Percentiles rank a stretch among this genome's conserved stretches.
Conservation (phyloP, 1,140 invertebrate species). For the Zaprionus capensis region DNA sequence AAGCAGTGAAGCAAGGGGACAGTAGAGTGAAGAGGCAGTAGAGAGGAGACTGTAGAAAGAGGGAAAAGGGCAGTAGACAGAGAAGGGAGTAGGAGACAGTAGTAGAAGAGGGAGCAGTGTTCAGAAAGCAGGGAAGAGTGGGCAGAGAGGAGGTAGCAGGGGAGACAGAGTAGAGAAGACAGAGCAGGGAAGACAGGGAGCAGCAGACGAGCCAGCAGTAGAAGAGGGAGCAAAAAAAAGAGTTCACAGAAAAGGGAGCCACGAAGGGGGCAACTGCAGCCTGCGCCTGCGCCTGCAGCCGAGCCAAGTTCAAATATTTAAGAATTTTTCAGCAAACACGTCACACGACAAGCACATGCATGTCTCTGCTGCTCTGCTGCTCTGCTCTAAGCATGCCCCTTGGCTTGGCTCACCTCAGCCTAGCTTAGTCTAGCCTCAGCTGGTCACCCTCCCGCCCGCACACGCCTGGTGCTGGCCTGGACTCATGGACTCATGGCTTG, state of each 20-base stretch:
- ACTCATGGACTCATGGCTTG: slow-evolving; percentile 64
- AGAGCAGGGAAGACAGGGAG: too few species aligned
- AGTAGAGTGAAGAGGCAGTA: background rate
- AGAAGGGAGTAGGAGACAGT: background rate
- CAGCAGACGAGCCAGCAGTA: too few species aligned
- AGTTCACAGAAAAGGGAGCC: too few species aligned
- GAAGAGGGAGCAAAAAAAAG: too few species aligned
- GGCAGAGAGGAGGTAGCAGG: too few species aligned
- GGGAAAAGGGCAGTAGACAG: background rate
- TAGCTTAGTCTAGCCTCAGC: background rate
- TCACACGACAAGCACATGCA: slow-evolving; percentile 62
- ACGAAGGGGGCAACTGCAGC: too few species aligned
- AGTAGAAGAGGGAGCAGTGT: background rate
- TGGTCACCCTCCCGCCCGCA: slow-evolving; percentile 42
- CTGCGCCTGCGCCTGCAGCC: background rate
- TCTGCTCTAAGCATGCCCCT: slow-evolving; percentile 38
- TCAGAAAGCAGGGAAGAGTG: too few species aligned
- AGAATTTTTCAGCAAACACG: slow-evolving; percentile 76
- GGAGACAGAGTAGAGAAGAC: too few species aligned
- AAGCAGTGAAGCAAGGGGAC: background rate
- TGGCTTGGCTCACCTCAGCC: slow-evolving; percentile 4
- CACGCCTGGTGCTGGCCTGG: slow-evolving; percentile 37
- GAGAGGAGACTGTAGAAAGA: background rate
- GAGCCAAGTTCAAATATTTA: slow-evolving; percentile 64
- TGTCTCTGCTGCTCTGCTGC: slow-evolving; percentile 4